Percentiles rank a stretch among this genome's conserved stretches.
phyloP scores from a whole-genome alignment of 2,888 invertebrate genomes.

The Drosophila ochracea region DNA sequence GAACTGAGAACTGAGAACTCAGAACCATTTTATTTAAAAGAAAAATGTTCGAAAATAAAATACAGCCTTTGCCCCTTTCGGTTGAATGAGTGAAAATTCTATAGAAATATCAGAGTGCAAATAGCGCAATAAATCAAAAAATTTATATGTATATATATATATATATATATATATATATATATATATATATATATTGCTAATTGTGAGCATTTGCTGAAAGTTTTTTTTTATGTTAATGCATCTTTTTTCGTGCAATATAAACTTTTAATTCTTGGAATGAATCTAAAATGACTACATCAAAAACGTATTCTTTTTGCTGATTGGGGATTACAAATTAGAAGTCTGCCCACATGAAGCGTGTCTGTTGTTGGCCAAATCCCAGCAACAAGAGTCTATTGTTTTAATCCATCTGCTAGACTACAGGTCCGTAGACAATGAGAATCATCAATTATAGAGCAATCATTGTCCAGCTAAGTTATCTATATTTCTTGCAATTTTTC shows the following conservation, averaged over 20 bases:
- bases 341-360: slow-evolving; percentile 47
- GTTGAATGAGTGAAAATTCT: slow-evolving; percentile 16
- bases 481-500: neutral
- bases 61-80: slow-evolving; percentile 19
- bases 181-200: neutral
- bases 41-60: slow-evolving; percentile 63
- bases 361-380: slow-evolving; percentile 53
- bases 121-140: slow-evolving; percentile 13
- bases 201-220: slow-evolving; percentile 8
- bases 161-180: too few relatives aligned
- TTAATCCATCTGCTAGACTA: neutral
- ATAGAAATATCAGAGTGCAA: slow-evolving; percentile 27
- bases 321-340: slow-evolving; percentile 20
- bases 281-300: slow-evolving; percentile 7
- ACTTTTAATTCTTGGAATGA: slow-evolving; percentile 7
- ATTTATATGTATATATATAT: too few relatives aligned
- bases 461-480: neutral
- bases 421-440: neutral
- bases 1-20: slow-evolving; percentile 65
- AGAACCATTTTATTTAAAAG: slow-evolving; percentile 61
- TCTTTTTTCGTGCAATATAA: neutral
- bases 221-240: neutral
- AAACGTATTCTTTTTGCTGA: slow-evolving; percentile 6
- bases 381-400: slow-evolving; percentile 12
- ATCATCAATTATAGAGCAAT: neutral